A percentile compares a stretch with the other conserved stretches of the same genome.
Conservation (phyloP, 2,888 invertebrate species). For the Notodonta ziczac region DNA sequence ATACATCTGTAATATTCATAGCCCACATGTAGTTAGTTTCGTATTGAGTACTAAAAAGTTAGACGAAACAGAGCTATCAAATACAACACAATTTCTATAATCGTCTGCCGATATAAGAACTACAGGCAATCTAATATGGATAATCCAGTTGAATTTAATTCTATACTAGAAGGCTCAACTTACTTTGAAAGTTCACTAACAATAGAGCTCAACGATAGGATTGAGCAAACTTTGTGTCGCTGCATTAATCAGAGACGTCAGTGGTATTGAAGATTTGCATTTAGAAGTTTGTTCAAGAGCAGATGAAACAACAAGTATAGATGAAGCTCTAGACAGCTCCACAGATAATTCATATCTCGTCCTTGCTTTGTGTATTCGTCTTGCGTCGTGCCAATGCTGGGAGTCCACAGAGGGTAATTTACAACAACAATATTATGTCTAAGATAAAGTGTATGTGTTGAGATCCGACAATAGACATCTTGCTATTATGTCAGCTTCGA, state of each 20-base stretch:
- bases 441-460: no score
- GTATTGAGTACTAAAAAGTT: not conserved
- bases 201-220: not conserved
- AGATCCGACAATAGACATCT: no score
- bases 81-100: not conserved
- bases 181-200: not conserved
- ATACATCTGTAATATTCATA: not conserved
- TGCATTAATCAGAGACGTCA: not conserved
- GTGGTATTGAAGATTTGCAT: conserved; percentile 1
- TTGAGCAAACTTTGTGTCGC: not conserved
- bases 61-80: not conserved
- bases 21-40: not conserved
- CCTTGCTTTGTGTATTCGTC: no score
- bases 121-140: not conserved
- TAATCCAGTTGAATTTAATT: not conserved
- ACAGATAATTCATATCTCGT: no score
- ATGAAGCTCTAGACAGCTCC: no score
- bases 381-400: no score
- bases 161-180: not conserved
- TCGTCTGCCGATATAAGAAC: not conserved
- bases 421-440: no score
- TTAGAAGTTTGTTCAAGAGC: not conserved
- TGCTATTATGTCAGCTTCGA: no score
- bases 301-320: not conserved
- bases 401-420: no score